Conservation (phyloP, 2,797 vertebrate species). For the Philypnodon macrostomus region DNA sequence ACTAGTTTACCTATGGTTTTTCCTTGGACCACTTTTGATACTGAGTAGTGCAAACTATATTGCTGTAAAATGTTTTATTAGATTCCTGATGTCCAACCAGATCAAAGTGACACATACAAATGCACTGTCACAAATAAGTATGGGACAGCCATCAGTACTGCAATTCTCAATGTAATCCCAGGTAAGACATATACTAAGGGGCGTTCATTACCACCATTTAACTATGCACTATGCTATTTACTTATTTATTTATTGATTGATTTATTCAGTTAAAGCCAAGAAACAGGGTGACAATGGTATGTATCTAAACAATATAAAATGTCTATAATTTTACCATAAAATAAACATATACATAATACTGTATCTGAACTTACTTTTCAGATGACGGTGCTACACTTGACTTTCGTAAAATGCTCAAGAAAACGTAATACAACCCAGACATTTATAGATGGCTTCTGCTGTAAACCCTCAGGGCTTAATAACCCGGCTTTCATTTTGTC, state of each 20-base stretch:
- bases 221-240: neutral
- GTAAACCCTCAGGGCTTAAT: neutral
- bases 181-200: slow-evolving; percentile 62
- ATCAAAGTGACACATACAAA: slow-evolving; percentile 81
- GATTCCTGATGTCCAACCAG: slow-evolving; percentile 72
- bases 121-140: slow-evolving; percentile 82
- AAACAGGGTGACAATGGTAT: slow-evolving; percentile 68
- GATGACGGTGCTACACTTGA: slow-evolving; percentile 66
- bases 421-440: slow-evolving; percentile 62
- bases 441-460: neutral
- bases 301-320: neutral
- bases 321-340: no score
- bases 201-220: no score
- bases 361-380: no score
- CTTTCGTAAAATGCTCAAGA: slow-evolving; percentile 84
- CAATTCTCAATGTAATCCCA: slow-evolving; percentile 80
- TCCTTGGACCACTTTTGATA: no score
- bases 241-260: slow-evolving; percentile 18
- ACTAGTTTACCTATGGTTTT: no score
- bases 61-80: slow-evolving; percentile 41
- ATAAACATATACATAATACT: no score
- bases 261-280: slow-evolving; percentile 75
- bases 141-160: slow-evolving; percentile 79
- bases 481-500: slow-evolving; percentile 16
- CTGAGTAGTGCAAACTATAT: no score